Evolutionary conservation across 1,140 invertebrate genomes (phyloP).

Genomic region (Gonatopus flavifemur): DNA sequence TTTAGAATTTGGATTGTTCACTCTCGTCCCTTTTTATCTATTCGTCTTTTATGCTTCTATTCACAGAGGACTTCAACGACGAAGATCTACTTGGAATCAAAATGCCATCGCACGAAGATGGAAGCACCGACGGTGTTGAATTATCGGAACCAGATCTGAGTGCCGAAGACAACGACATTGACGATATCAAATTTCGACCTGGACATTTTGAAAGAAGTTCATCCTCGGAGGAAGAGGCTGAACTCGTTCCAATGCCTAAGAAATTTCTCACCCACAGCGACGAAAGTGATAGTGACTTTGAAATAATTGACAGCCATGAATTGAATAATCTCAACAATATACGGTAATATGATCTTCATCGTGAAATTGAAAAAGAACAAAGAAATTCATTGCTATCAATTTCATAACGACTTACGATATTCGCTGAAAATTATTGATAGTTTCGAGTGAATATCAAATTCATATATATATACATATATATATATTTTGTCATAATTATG

Average conservation of each 20-base stretch:
- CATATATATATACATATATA: no score
- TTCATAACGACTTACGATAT: no score
- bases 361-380: no score
- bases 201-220: constrained; percentile 48
- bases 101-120: constrained; percentile 55
- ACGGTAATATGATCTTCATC: no score
- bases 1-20: background rate
- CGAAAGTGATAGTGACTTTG: constrained; percentile 53
- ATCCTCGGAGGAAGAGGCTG: constrained; percentile 46
- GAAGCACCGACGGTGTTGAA: constrained; percentile 47
- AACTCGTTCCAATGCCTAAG: constrained; percentile 31
- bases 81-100: constrained; percentile 47
- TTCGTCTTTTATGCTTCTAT: constrained; percentile 1
- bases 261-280: constrained; percentile 35
- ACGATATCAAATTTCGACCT: constrained; percentile 47
- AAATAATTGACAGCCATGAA: constrained; percentile 52
- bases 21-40: background rate
- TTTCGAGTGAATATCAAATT: no score
- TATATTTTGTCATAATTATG: no score
- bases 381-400: no score
- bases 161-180: constrained; percentile 39
- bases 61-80: constrained; percentile 45
- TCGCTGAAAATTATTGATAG: no score
- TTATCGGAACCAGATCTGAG: constrained; percentile 49
- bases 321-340: constrained; percentile 35